These are phyloP conservation scores for Characodon lateralis DNA, from an alignment of 2,797 vertebrate genomes.

Conservation along the genomic window DNA sequence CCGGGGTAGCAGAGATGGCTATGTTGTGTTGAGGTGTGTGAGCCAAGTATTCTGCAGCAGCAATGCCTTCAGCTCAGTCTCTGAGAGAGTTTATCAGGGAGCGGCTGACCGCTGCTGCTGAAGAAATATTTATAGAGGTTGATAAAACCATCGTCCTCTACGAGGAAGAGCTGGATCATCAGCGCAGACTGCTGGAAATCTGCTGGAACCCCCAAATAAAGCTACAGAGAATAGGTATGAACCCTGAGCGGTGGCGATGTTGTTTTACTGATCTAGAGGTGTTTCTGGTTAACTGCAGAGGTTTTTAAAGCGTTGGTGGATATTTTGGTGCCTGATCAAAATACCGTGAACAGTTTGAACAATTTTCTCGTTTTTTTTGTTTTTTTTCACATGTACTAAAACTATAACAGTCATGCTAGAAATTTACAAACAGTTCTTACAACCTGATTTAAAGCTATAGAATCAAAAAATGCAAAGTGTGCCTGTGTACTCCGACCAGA, in stretches of 20 bases:
- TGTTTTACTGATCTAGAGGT: not conserved
- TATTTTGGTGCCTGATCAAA: not conserved
- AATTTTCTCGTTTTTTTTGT: too few relatives aligned
- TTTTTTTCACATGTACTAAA: too few relatives aligned
- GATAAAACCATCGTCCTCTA: not conserved
- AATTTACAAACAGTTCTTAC: too few relatives aligned
- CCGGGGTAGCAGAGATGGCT: too few relatives aligned
- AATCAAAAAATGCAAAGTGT: too few relatives aligned
- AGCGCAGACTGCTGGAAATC: not conserved
- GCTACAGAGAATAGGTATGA: not conserved
- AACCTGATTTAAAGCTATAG: too few relatives aligned
- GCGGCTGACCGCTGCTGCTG: not conserved
- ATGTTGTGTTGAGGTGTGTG: too few relatives aligned
- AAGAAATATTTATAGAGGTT: not conserved
- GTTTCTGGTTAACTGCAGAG: not conserved
- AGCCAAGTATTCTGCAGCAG: not conserved
- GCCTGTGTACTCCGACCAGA: too few relatives aligned
- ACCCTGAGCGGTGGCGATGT: not conserved
- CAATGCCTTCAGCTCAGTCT: not conserved
- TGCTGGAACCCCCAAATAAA: not conserved
- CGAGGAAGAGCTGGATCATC: not conserved
- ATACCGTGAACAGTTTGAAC: not conserved
- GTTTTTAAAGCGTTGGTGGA: not conserved
- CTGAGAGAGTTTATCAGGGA: not conserved
- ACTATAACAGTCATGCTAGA: too few relatives aligned